These are phyloP conservation scores for Nesogale talazaci DNA, from an alignment of 2,113 vertebrate species.

Conservation along the genomic window DNA sequence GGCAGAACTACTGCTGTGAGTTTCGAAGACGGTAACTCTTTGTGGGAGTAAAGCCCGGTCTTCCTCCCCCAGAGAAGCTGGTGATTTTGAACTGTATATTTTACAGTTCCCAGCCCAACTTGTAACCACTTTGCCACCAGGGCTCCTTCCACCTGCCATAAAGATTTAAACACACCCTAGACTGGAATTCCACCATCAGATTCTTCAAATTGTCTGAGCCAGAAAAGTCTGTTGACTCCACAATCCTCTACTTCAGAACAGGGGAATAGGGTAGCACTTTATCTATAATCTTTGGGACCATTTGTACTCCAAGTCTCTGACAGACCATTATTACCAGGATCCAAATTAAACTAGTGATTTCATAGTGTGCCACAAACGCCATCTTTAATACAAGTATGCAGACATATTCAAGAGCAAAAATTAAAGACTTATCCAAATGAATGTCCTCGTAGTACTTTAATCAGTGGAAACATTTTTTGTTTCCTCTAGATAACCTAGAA, in stretches of 20 bases:
- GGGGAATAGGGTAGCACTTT: neutral
- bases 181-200: neutral
- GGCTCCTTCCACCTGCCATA: too few relatives aligned
- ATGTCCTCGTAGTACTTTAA: neutral
- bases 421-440: conserved; percentile 38
- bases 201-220: conserved; percentile 20
- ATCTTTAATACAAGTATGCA: neutral
- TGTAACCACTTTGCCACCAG: too few relatives aligned
- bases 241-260: neutral
- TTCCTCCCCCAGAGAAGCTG: too few relatives aligned
- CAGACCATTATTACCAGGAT: neutral
- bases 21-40: too few relatives aligned
- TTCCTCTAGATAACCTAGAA: conserved; percentile 35
- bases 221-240: neutral
- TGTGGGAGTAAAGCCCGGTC: too few relatives aligned
- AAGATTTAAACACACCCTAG: neutral
- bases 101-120: too few relatives aligned
- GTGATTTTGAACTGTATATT: too few relatives aligned
- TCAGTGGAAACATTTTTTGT: neutral
- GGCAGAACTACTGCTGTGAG: too few relatives aligned
- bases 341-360: conserved; percentile 47
- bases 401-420: neutral
- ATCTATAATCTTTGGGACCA: neutral
- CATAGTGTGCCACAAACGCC: neutral
- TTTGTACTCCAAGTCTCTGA: conserved; percentile 29